Evolutionary conservation across 2,113 vertebrate species (phyloP).

Genomic region (Psophia crepitans): DNA sequence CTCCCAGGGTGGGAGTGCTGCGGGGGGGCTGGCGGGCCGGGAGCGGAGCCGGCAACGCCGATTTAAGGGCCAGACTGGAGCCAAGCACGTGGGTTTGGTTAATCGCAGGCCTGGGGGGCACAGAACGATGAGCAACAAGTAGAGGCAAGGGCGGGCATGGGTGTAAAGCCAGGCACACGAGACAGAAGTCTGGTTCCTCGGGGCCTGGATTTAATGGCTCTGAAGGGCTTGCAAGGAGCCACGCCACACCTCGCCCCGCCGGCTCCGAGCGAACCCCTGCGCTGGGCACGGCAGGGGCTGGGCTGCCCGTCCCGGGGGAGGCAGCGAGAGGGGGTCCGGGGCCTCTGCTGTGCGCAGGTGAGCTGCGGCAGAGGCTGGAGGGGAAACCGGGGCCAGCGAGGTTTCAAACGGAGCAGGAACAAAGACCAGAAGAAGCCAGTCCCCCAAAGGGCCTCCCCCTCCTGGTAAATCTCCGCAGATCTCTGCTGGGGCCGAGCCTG

Average conservation of each 20-base stretch:
- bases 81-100: neutral
- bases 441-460: fast-evolving
- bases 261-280: fast-evolving
- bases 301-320: fast-evolving
- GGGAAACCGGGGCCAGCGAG: neutral
- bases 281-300: neutral
- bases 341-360: fast-evolving
- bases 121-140: neutral
- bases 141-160: neutral
- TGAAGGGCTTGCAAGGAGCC: neutral
- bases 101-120: neutral
- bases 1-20: neutral
- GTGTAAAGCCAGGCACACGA: neutral
- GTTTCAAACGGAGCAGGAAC: neutral
- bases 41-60: fast-evolving
- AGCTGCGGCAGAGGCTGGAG: neutral
- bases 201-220: neutral
- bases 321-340: neutral
- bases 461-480: neutral
- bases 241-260: fast-evolving
- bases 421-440: neutral
- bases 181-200: neutral
- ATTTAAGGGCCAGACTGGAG: neutral
- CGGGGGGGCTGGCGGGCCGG: neutral
- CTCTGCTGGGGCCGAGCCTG: neutral